Conservation (phyloP, 2,797 vertebrate species). For the Philypnodon macrostomus region DNA sequence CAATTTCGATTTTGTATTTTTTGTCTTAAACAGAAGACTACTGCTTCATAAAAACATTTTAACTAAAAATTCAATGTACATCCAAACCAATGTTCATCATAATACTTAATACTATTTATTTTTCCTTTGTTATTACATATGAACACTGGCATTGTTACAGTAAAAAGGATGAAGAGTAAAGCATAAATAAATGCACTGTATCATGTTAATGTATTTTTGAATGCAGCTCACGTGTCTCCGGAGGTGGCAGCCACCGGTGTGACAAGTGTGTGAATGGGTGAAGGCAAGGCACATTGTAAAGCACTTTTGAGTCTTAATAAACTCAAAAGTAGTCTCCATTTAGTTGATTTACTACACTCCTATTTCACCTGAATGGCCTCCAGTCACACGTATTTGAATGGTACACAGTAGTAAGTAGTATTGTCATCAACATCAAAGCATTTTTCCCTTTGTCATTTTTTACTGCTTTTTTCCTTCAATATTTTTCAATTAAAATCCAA, state of each 20-base stretch:
- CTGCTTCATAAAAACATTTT: no score
- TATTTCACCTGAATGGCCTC: constrained; percentile 6
- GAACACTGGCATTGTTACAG: no score
- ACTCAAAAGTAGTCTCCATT: constrained; percentile 2
- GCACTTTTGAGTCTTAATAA: constrained; percentile 6
- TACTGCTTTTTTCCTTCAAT: neutral
- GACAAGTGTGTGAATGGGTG: constrained; percentile 9
- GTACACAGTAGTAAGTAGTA: neutral
- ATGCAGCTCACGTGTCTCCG: neutral
- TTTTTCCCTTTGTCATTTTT: constrained; percentile 2
- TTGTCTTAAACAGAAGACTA: no score
- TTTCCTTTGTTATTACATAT: no score
- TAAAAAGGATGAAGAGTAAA: no score
- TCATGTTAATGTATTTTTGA: constrained; percentile 2
- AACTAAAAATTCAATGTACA: no score
- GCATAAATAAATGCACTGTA: no score
- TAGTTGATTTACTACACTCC: neutral
- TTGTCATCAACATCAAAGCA: neutral
- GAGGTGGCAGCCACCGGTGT: constrained; percentile 1
- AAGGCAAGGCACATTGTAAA: constrained; percentile 9
- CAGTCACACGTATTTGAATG: constrained; percentile 3
- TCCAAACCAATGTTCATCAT: no score
- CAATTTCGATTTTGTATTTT: no score
- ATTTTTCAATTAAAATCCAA: neutral
- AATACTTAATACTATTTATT: no score